Percentiles rank a stretch among this genome's conserved stretches.
Evolutionary conservation across 2,797 vertebrate genomes (phyloP).

Genomic region (Rhynchonycteris naso): DNA sequence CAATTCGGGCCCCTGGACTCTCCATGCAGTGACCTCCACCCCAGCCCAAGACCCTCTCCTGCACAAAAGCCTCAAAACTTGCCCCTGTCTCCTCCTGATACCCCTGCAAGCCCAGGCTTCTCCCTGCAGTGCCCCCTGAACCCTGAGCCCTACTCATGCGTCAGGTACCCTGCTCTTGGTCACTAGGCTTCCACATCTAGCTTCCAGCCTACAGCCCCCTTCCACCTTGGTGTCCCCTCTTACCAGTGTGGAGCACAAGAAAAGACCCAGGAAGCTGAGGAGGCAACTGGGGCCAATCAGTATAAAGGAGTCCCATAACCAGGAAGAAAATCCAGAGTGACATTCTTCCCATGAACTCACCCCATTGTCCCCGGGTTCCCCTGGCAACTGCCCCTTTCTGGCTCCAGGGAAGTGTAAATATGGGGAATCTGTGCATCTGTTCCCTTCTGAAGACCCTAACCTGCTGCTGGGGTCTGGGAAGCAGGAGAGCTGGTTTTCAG

Average conservation of each 20-base stretch:
- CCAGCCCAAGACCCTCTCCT: not conserved
- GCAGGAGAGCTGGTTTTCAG: not conserved
- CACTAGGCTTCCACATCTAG: not conserved
- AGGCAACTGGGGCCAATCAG: constrained; percentile 23
- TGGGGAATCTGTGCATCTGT: not conserved
- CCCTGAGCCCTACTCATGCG: not conserved
- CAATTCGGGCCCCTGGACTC: not conserved
- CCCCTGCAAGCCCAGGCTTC: not conserved
- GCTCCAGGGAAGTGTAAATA: not conserved
- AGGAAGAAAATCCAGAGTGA: constrained; percentile 66
- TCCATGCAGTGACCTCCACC: not conserved
- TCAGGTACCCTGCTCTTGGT: not conserved
- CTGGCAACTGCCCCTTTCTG: not conserved
- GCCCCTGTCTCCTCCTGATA: not conserved
- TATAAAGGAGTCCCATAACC: constrained; percentile 20
- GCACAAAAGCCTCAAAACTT: not conserved
- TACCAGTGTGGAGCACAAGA: constrained; percentile 9
- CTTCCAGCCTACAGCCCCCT: not conserved
- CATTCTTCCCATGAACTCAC: constrained; percentile 65
- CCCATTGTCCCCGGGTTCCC: constrained; percentile 58
- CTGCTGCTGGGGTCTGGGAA: constrained; percentile 27
- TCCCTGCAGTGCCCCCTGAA: not conserved
- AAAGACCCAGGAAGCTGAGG: constrained; percentile 35
- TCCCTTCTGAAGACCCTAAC: not conserved
- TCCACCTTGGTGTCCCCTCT: not conserved